Conservation (phyloP, 1,140 invertebrate species). For the Drosophila pachea region DNA sequence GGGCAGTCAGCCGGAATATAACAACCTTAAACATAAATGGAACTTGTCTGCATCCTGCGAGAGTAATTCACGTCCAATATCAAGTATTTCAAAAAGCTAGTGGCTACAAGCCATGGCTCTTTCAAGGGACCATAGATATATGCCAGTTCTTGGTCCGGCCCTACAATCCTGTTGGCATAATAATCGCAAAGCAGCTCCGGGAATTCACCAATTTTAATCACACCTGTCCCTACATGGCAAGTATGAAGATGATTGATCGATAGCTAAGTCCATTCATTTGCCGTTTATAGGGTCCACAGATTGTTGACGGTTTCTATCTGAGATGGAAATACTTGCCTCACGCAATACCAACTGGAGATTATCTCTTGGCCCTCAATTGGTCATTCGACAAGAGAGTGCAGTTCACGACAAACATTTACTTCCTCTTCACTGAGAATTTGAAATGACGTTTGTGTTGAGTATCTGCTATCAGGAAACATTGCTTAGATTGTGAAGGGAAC, state of each 20-base stretch:
- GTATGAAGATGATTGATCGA: neutral
- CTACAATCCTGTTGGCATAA: conserved; percentile 10
- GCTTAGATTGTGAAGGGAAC: too few relatives aligned
- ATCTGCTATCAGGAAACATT: neutral
- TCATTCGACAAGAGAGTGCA: conserved; percentile 12
- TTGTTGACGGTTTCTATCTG: conserved; percentile 18
- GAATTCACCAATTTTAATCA: conserved; percentile 20
- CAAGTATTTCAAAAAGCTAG: conserved; percentile 6
- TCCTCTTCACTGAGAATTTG: conserved; percentile 7
- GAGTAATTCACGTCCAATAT: neutral
- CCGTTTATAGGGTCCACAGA: conserved; percentile 23
- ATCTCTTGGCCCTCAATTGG: conserved; percentile 13
- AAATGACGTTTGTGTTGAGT: neutral
- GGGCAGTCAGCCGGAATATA: conserved; percentile 5
- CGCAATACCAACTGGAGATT: conserved; percentile 27
- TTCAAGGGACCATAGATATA: neutral
- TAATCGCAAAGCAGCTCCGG: neutral
- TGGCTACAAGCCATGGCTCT: conserved; percentile 11
- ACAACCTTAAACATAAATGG: neutral
- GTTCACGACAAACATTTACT: conserved; percentile 30
- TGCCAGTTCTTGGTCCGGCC: conserved; percentile 1
- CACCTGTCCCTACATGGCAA: conserved; percentile 17
- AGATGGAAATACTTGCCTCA: neutral
- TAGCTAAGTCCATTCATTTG: neutral
- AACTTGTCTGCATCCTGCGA: neutral